These are phyloP conservation scores for Hephaestus fuliginosus DNA, from an alignment of 2,797 vertebrate species.

Conservation along the genomic window DNA sequence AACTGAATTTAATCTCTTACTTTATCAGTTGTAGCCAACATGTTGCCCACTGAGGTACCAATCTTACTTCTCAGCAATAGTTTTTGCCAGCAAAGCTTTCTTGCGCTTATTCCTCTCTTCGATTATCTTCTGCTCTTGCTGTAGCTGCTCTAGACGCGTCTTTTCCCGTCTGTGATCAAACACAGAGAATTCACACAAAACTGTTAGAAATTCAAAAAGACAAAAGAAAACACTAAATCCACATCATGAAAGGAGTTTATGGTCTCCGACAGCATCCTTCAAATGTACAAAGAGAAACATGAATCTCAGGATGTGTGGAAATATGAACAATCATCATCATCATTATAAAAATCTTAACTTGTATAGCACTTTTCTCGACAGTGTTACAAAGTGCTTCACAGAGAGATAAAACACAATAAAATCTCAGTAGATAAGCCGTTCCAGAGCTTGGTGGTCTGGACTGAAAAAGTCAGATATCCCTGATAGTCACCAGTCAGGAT, in stretches of 20 bases:
- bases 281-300: background rate
- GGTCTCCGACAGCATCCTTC: background rate
- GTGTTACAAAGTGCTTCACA: no score
- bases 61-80: conserved; percentile 94
- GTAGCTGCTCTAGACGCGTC: conserved; percentile 91
- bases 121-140: conserved; percentile 92
- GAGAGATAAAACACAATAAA: no score
- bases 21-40: background rate
- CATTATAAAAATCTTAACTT: no score
- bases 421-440: no score
- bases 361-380: no score
- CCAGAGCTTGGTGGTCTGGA: no score
- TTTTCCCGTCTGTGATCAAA: conserved; percentile 88
- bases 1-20: background rate
- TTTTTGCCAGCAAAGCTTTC: conserved; percentile 94
- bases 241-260: background rate
- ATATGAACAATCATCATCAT: no score
- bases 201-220: background rate
- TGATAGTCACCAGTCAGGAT: no score
- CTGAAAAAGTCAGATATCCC: no score
- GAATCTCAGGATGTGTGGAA: background rate
- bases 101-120: conserved; percentile 96
- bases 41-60: background rate
- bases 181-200: background rate
- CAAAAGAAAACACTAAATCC: background rate